Percentiles rank a stretch among this genome's conserved stretches.
Conservation (phyloP, 2,113 vertebrate genomes). For the Pyxicephalus adspersus region DNA sequence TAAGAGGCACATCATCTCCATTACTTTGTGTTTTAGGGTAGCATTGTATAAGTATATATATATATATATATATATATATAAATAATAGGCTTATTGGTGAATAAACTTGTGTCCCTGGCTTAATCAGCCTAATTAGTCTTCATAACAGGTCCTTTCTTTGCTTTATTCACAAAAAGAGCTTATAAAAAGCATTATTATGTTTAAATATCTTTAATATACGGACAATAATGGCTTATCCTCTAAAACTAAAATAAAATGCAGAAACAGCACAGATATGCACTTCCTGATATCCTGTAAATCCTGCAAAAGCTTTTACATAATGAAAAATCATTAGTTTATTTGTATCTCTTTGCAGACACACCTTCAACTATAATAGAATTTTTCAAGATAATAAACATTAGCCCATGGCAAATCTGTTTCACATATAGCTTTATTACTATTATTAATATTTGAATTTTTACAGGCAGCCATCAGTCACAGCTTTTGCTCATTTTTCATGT, state of each 20-base stretch:
- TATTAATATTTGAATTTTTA: no score
- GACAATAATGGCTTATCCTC: neutral
- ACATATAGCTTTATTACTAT: no score
- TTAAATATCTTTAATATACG: conserved; percentile 3
- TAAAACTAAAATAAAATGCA: neutral
- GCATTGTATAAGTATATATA: neutral
- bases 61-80: no score
- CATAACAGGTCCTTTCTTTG: neutral
- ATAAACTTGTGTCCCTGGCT: conserved; percentile 10
- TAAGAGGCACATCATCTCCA: neutral
- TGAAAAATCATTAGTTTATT: conserved; percentile 7
- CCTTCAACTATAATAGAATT: neutral
- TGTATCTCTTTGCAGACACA: neutral
- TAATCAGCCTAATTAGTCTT: conserved; percentile 23
- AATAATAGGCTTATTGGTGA: conserved; percentile 3
- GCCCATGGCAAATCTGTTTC: no score
- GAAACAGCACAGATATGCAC: neutral
- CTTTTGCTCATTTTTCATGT: no score
- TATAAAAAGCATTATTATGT: conserved; percentile 7
- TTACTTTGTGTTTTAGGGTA: neutral
- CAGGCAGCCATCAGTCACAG: no score
- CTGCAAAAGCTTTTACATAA: neutral
- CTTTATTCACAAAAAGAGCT: conserved; percentile 13
- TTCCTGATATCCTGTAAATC: neutral
- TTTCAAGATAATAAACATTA: neutral